Conservation (phyloP, 2,797 vertebrate species). For the Crypturellus tataupa region DNA sequence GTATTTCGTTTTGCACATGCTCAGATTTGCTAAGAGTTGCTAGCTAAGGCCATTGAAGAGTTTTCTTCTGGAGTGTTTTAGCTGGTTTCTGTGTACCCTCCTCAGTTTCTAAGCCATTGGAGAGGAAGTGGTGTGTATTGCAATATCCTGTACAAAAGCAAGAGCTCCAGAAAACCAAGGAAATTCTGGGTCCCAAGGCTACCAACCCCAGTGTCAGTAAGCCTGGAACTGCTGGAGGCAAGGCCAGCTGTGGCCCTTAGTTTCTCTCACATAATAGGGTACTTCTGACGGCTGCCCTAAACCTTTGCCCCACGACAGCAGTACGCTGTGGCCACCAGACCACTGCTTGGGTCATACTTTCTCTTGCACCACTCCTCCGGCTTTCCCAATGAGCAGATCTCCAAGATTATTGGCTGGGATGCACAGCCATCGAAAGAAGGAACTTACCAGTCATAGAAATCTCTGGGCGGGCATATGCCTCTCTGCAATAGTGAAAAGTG, state of each 20-base stretch:
- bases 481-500: neutral
- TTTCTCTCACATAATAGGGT: neutral
- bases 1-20: neutral
- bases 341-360: neutral
- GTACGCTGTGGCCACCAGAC: neutral
- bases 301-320: neutral
- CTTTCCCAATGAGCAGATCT: neutral
- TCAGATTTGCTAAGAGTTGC: neutral
- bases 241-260: neutral
- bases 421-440: neutral
- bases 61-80: neutral
- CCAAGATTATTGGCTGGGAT: neutral
- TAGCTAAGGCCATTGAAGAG: neutral
- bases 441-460: fast-evolving
- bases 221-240: neutral
- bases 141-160: neutral
- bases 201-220: neutral
- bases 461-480: neutral
- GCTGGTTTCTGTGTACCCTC: neutral
- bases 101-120: neutral
- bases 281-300: neutral
- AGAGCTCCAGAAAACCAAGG: neutral
- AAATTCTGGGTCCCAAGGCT: neutral
- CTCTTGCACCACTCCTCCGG: neutral
- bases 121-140: neutral